Evolutionary conservation across 2,113 vertebrate species (phyloP), one percentile per base, ranked within the genome.

Genomic region (Scytalopus superciliaris): DNA sequence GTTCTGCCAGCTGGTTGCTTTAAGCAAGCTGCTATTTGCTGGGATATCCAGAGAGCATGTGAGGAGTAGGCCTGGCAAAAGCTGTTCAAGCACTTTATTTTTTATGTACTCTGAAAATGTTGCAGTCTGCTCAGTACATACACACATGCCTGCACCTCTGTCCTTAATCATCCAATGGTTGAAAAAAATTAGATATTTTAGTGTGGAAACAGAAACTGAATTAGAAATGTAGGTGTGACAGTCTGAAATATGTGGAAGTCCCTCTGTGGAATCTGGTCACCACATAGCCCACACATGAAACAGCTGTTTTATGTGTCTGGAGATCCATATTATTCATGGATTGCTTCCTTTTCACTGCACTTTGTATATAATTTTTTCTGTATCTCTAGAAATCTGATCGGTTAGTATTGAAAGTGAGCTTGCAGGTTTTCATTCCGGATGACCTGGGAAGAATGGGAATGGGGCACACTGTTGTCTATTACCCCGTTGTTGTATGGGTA

Each of bases 1-100:
- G 47, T 93, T 95, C 76, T 68, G 59, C 87, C 84, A 69, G 94
- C 84, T 25, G 84, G 93, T 79, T 67, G 53, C 86, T 77, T 93
- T 87, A 83, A 88, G 92, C 84, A 95, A 95, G 73, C 77, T 69
- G 31, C 53, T 52, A 27, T 91, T 76, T 84, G 31, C 85, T 91
- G 82, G 94, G 8, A 35, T 53, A 14, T 5, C 53, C 60, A 92
- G 17, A 80, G 42, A 88, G 39, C 49, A 22, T 70, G 73, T 72
- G 85, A 76, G 79, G 80, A 96, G 67, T 18, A 64, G 56, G 60
- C 28, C 83, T 86, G 52, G 79, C 33, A 90, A 86, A 90, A 95
- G 47, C 82, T 88, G 47, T 79, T 93, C 18, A 31, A 60, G 37
- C n/a, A 52, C 30, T 59, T 77, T 15, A 14, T 60, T 57, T 91